Base-by-base conservation (phyloP, 2,888 invertebrate genomes). In the Leucoma salicis region DNA sequence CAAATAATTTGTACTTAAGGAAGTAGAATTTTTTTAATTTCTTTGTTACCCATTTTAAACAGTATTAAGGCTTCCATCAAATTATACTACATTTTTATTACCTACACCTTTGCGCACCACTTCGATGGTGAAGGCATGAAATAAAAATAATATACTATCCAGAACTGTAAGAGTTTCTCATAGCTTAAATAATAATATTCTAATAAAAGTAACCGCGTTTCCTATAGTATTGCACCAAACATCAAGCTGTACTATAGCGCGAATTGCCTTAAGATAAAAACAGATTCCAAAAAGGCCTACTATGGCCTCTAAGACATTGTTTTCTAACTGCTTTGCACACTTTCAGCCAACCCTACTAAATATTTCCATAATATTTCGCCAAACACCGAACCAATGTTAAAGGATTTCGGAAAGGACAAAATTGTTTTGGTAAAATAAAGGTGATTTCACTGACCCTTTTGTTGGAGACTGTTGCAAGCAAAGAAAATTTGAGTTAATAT, bases 261-360 rank as follows among this genome's bases (percentile, higher is more conserved):
- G 59, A 65, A 63, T 65, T 66, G 66, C 66, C 66, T 65, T 52
- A 49, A 62, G 62, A 63, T 66, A 63, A 63, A 63, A 55, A 54
- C 55, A 53, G 56, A 57, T 52, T 29, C 41, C 31, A 39, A 53
- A 65, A 57, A 51, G 65, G 54, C 44, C 48, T 49, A 32, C 55
- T 52, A 48, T 18, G 40, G 53, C 35, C 40, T 56, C 56, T 47
- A 43, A 57, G 56, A 63, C 53, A 53, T 57, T 61, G 58, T 65
- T 57, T 50, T 47, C 46, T 50, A 57, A 60, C 56, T 51, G 54
- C 46, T 55, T 57, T 56, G 58, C 53, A 52, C 63, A 57, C 57
- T 62, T 49, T 35, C 48, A 43, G 48, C 32, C 42, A 45, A 52
- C 52, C 53, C 45, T 39, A 36, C 33, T 25, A 28, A 61, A 53